Conservation (phyloP, 2,113 vertebrate species). For the Glaucomys volans region DNA sequence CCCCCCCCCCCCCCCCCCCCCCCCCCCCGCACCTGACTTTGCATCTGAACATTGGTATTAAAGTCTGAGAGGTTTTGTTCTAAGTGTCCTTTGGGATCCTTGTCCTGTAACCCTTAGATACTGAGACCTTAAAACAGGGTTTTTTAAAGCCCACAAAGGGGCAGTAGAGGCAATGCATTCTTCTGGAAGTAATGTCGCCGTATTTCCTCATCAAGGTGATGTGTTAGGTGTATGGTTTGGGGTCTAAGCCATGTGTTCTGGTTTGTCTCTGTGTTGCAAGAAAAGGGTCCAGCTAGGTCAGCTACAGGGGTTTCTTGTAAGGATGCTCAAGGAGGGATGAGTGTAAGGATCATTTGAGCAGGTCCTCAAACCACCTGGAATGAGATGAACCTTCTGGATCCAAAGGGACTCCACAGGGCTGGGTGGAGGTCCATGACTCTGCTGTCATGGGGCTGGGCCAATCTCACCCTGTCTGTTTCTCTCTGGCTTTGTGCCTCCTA, state of each 20-base stretch:
- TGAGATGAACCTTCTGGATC: background rate
- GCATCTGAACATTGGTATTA: background rate
- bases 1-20: too few species aligned
- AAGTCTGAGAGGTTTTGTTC: background rate
- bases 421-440: background rate
- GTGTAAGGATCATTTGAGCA: background rate
- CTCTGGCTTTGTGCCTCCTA: background rate
- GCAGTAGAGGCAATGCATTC: background rate
- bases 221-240: background rate
- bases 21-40: background rate
- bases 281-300: background rate
- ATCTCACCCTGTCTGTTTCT: background rate
- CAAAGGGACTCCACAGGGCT: background rate
- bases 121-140: background rate
- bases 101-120: background rate
- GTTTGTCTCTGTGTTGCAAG: background rate
- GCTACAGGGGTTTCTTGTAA: background rate
- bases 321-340: background rate
- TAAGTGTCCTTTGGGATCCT: background rate
- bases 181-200: background rate
- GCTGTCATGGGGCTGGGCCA: rapidly evolving
- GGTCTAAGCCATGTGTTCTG: background rate
- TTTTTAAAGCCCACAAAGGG: background rate
- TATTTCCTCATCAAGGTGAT: background rate
- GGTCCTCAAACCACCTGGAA: background rate